Evolutionary conservation across 2,797 vertebrate genomes (phyloP).

Genomic region (Eospalax fontanierii): DNA sequence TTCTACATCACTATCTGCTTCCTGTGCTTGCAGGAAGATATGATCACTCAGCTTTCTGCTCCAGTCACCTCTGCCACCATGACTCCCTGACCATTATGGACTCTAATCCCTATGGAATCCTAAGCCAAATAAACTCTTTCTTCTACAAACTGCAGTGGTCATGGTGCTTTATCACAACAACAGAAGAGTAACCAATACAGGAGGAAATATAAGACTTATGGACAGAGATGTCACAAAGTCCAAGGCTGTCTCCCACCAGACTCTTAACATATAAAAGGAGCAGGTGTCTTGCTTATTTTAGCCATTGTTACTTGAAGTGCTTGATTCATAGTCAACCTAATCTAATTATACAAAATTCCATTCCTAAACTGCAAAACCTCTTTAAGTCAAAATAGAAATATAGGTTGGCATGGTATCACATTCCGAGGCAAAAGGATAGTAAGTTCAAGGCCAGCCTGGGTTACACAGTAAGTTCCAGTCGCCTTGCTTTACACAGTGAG

Average conservation of each 20-base stretch:
- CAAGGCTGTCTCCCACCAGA: not conserved
- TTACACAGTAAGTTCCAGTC: not conserved
- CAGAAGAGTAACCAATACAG: too few relatives aligned
- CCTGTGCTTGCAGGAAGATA: too few relatives aligned
- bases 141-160: too few relatives aligned
- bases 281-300: not conserved
- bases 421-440: not conserved
- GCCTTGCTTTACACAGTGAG: not conserved
- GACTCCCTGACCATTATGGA: too few relatives aligned
- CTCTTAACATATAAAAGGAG: not conserved
- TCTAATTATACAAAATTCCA: constrained; percentile 24
- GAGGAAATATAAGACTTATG: not conserved
- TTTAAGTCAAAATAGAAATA: constrained; percentile 14
- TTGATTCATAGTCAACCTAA: not conserved
- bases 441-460: not conserved
- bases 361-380: constrained; percentile 4
- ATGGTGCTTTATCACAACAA: too few relatives aligned
- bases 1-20: too few relatives aligned
- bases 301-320: not conserved
- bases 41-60: too few relatives aligned
- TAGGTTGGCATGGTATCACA: not conserved
- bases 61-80: too few relatives aligned
- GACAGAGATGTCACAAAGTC: not conserved
- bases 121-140: too few relatives aligned
- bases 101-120: too few relatives aligned